Conservation (phyloP, 2,797 vertebrate genomes). For the Harpagifer antarcticus region DNA sequence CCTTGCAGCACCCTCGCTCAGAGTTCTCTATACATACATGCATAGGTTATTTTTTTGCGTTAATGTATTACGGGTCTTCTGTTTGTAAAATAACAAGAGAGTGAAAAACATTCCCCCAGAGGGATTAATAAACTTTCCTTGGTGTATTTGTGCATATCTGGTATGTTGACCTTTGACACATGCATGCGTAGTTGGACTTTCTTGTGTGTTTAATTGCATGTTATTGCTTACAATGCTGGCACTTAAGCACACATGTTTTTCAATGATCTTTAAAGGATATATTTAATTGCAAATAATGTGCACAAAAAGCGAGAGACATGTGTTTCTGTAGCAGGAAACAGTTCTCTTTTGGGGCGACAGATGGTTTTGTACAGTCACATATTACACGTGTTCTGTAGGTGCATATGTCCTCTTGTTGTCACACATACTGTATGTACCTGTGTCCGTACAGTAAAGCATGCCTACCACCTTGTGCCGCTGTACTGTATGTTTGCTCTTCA, state of each 20-base stretch:
- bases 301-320: constrained; percentile 5
- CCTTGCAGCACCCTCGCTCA: not conserved
- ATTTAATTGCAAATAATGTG: constrained; percentile 14
- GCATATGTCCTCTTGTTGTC: constrained; percentile 10
- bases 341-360: constrained; percentile 34
- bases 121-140: not conserved
- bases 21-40: not conserved
- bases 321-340: constrained; percentile 18
- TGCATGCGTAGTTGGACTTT: not conserved
- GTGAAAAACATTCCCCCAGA: not conserved
- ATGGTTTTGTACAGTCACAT: constrained; percentile 4
- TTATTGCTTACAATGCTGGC: not conserved
- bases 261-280: constrained; percentile 13
- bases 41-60: not conserved
- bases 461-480: constrained; percentile 7
- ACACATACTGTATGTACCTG: constrained; percentile 13
- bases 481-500: constrained; percentile 45
- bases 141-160: constrained; percentile 1
- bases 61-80: not conserved
- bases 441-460: constrained; percentile 19
- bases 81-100: not conserved
- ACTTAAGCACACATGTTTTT: not conserved
- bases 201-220: not conserved
- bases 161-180: constrained; percentile 14
- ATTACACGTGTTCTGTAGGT: not conserved